phyloP scores from a whole-genome alignment of 2,888 invertebrate species.

The Serripes groenlandicus region DNA sequence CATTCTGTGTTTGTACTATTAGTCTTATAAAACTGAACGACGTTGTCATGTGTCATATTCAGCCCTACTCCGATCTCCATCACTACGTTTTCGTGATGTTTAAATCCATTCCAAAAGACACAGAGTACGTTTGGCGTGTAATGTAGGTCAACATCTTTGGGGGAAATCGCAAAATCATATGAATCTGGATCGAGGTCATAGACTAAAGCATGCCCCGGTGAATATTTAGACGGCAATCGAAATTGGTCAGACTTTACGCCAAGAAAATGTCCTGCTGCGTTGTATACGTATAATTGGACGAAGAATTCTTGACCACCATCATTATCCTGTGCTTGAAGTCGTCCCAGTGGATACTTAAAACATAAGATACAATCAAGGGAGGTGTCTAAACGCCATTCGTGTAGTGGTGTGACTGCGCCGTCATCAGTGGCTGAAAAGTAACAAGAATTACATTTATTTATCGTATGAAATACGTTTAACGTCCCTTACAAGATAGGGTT shows the following conservation, averaged over 20 bases:
- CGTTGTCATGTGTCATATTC: not conserved
- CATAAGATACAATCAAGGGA: constrained; percentile 16
- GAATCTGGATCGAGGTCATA: constrained; percentile 42
- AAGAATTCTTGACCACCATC: constrained; percentile 30
- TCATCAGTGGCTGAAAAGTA: not conserved
- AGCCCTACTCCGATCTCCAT: constrained; percentile 32
- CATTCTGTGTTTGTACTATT: constrained; percentile 1
- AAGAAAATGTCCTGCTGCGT: constrained; percentile 50
- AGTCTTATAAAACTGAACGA: not conserved
- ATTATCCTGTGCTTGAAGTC: constrained; percentile 38
- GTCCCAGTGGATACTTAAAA: constrained; percentile 18
- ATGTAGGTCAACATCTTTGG: constrained; percentile 28
- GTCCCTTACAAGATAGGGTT: not conserved
- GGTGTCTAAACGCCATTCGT: constrained; percentile 20
- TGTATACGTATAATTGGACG: constrained; percentile 42
- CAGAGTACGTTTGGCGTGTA: constrained; percentile 20
- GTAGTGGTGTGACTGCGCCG: not conserved
- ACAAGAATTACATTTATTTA: too few relatives aligned
- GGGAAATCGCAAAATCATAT: not conserved
- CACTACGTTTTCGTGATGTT: constrained; percentile 28
- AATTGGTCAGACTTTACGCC: constrained; percentile 38
- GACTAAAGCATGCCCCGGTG: constrained; percentile 58
- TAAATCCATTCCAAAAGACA: constrained; percentile 32
- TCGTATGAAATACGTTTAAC: too few relatives aligned
- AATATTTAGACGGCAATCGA: constrained; percentile 51